phyloP scores from a whole-genome alignment of 2,113 vertebrate genomes.

The Trochalopteron elliotii region DNA sequence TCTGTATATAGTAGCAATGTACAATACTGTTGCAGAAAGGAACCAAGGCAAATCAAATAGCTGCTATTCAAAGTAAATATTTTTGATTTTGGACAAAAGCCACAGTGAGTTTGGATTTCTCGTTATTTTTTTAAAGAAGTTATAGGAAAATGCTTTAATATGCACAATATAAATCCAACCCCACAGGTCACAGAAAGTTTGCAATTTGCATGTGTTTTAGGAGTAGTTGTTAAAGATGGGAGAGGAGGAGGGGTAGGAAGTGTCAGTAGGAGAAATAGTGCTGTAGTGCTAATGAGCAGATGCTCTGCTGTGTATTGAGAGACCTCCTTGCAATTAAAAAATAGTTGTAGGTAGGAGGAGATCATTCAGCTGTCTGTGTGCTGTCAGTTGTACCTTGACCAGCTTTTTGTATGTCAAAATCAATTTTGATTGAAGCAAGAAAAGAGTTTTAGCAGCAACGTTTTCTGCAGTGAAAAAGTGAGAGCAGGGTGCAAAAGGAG shows the following conservation, averaged over 20 bases:
- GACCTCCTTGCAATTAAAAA: constrained; percentile 69
- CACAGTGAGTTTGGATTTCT: not conserved
- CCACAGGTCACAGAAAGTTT: constrained; percentile 36
- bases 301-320: constrained; percentile 64
- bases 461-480: not conserved
- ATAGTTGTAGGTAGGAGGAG: constrained; percentile 65
- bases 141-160: constrained; percentile 13
- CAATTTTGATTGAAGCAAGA: constrained; percentile 21
- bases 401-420: constrained; percentile 50
- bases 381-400: constrained; percentile 66
- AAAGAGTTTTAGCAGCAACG: not conserved
- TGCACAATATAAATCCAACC: constrained; percentile 23
- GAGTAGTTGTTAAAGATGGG: constrained; percentile 39
- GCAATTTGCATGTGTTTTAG: constrained; percentile 51
- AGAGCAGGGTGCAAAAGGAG: not conserved
- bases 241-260: constrained; percentile 46
- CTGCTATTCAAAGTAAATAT: not conserved
- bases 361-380: constrained; percentile 43
- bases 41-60: not conserved
- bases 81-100: not conserved
- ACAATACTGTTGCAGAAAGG: not conserved
- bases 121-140: not conserved
- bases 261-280: constrained; percentile 56
- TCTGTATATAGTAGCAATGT: not conserved
- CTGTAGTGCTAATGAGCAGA: constrained; percentile 73